Evolutionary conservation across 2,888 invertebrate species (phyloP), one percentile per base, ranked within the genome.

Genomic region (Anarsia innoxiella): DNA sequence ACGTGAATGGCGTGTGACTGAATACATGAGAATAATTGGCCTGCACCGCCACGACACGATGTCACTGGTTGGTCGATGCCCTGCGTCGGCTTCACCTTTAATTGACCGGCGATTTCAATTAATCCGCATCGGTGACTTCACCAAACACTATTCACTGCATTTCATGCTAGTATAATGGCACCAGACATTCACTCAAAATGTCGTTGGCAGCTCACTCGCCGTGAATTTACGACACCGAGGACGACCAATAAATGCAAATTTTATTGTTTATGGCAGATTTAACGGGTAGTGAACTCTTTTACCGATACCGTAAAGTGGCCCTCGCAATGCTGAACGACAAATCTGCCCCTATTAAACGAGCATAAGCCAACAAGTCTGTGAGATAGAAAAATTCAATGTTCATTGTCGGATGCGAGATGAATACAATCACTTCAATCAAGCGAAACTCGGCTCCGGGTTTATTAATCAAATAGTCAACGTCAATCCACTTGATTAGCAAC

Each of bases 161-260:
- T n/a, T 53, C 53, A 53, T 67, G 51, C 66, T 66, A 55, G 49
- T 59, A 61, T 70, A 69, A 74, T 67, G 57, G 65, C 56, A 66
- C 57, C 65, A 69, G 72, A 78, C 63, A 77, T 82, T 77, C 75
- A 77, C 72, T 79, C 68, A 74, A 75, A 82, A 73, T 73, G 77
- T 77, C 78, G 74, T 78, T 78, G 70, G 71, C 76, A 80, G 73
- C 59, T 78, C 68, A 62, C 75, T 76, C 63, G 58, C 60, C 64
- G 66, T 66, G 65, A 74, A 76, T 80, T 83, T 82, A 83, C 67
- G 74, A 70, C 69, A 65, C 61, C 66, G 69, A 68, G 65, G 78
- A 79, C 75, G 78, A 71, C 77, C 80, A 77, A 83, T 84, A 83
- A 84, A 84, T 84, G 83, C 74, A 82, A 82, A 84, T 85, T 84